phyloP scores from a whole-genome alignment of 2,797 vertebrate genomes.

The Ceryle rudis region DNA sequence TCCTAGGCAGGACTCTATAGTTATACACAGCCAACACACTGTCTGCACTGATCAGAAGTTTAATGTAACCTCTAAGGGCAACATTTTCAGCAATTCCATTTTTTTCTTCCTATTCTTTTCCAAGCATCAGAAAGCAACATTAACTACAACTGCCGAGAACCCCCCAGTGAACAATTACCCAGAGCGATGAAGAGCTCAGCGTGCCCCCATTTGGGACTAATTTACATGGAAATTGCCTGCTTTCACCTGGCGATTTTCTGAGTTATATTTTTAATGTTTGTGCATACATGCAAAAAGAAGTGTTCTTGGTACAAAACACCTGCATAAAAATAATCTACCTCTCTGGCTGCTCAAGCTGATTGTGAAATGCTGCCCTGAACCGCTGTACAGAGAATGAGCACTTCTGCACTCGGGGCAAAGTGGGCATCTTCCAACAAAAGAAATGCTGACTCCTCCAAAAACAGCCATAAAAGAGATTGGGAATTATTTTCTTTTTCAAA shows the following conservation, averaged over 20 bases:
- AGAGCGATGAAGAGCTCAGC: conserved; percentile 38
- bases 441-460: not conserved
- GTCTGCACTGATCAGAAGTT: not conserved
- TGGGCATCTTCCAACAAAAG: not conserved
- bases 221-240: conserved; percentile 69
- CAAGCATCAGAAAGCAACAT: conserved; percentile 10
- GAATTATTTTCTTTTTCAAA: not conserved
- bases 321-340: conserved; percentile 13
- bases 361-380: not conserved
- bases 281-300: conserved; percentile 24
- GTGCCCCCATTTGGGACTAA: not conserved
- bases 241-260: conserved; percentile 46
- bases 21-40: not conserved
- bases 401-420: not conserved
- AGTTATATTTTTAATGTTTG: conserved; percentile 33
- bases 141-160: conserved; percentile 31
- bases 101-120: not conserved
- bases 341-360: not conserved
- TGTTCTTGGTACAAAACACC: conserved; percentile 49
- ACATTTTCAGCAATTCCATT: not conserved
- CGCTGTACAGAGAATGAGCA: not conserved
- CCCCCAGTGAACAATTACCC: conserved; percentile 31
- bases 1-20: not conserved
- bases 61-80: not conserved
- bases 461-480: not conserved